Conservation (phyloP, 2,113 vertebrate species). For the Sminthopsis crassicaudata region DNA sequence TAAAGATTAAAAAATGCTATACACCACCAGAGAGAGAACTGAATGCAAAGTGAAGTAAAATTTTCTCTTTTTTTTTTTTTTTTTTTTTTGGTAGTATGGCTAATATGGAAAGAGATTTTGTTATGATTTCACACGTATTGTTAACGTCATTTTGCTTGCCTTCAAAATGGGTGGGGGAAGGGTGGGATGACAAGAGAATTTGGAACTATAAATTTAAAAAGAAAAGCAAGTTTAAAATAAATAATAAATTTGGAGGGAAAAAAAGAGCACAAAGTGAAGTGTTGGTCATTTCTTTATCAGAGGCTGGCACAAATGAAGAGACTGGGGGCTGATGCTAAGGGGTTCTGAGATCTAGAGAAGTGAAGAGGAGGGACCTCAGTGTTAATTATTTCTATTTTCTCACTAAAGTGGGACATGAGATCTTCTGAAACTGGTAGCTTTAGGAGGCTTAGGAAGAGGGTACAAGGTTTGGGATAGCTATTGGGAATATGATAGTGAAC, state of each 20-base stretch:
- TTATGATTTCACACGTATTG: neutral
- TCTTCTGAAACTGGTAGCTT: neutral
- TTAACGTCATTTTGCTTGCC: neutral
- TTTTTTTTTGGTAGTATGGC: neutral
- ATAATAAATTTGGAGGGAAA: neutral
- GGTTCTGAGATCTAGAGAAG: neutral
- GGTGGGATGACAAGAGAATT: too few relatives aligned
- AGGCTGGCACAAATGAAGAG: neutral
- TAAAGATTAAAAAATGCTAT: neutral
- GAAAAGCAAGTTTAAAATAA: neutral
- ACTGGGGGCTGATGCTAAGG: neutral
- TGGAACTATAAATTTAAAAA: neutral
- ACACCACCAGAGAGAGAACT: too few relatives aligned
- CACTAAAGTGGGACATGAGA: neutral
- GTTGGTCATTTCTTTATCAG: neutral
- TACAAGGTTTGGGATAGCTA: neutral
- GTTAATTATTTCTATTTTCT: neutral
- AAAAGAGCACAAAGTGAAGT: neutral
- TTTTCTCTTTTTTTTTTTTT: neutral
- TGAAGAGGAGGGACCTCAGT: neutral
- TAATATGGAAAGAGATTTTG: neutral
- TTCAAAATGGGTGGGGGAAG: neutral
- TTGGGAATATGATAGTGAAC: neutral
- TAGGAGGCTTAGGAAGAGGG: neutral
- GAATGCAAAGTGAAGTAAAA: neutral